Evolutionary conservation across 2,113 vertebrate genomes (phyloP).

Genomic region (Macquaria australasica): DNA sequence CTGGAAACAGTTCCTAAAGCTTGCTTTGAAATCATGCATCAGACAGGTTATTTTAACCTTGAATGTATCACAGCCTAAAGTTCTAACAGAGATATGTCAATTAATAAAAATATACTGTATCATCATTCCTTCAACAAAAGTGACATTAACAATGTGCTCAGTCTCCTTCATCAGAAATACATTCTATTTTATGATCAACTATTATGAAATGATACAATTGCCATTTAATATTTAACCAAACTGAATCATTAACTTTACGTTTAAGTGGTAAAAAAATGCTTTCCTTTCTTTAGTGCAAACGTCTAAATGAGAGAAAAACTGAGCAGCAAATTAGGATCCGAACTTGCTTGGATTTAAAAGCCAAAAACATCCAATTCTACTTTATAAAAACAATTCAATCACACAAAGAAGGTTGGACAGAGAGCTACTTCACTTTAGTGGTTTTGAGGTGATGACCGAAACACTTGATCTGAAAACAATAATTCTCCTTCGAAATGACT

Average conservation of each 20-base stretch:
- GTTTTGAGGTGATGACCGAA: conserved; percentile 13
- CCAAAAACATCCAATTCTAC: conserved; percentile 38
- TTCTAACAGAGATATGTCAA: conserved; percentile 11
- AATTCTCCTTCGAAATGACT: conserved; percentile 23
- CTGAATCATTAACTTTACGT: conserved; percentile 6
- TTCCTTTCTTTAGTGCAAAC: conserved; percentile 59
- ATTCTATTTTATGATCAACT: conserved; percentile 58
- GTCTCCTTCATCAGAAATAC: conserved; percentile 37
- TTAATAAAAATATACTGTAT: conserved; percentile 45
- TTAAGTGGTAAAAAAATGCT: conserved; percentile 38
- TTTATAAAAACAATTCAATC: conserved; percentile 41
- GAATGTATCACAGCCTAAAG: conserved; percentile 18
- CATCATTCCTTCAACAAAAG: conserved; percentile 25
- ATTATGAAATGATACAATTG: conserved; percentile 5
- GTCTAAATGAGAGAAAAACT: conserved; percentile 34
- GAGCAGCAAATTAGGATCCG: conserved; percentile 45
- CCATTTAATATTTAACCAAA: conserved; percentile 22
- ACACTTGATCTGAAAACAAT: conserved; percentile 12
- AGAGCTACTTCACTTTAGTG: conserved; percentile 36
- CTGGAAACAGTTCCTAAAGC: neutral
- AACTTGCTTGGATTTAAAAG: conserved; percentile 40
- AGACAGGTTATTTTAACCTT: neutral
- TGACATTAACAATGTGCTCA: conserved; percentile 25
- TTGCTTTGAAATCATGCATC: conserved; percentile 31
- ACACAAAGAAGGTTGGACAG: conserved; percentile 16